Evolutionary conservation across 35 echinoderm and acorn worm genomes (phyloP), one percentile per base, ranked within the genome.

Genomic region (Acanthaster planci): DNA sequence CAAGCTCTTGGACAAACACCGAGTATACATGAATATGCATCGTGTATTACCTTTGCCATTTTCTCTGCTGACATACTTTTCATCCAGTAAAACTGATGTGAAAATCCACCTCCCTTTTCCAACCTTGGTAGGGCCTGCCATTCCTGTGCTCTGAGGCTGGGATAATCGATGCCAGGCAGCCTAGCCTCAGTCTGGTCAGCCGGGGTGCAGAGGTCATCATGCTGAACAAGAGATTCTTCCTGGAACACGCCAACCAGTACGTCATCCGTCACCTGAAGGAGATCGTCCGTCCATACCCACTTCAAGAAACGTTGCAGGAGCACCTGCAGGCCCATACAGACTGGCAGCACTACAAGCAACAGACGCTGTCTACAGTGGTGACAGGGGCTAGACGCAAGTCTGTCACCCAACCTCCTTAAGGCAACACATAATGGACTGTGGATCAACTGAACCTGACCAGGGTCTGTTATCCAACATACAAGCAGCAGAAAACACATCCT

Each of bases 151-250:
- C 15, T 18, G 38, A 44, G 18, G 44, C 64, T 4, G 38, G 44
- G 0, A 79, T 40, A 1, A 79, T 22, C 1, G 77, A 40, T 14
- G 44, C 77, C 1, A 79, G 22, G 18, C 77, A 52, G 9, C 77
- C 77, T 18, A 79, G 77, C 37, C 44, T 44, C 2, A 79, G 77
- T 50, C 51, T 88, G 85, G 83, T 93, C 10, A 93, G 91, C 53
- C 86, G 86, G 10, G 91, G 91, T 2, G 75, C 86, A 31, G 91
- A 93, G 19, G 87, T 86, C 40, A 79, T 88, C 39, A 84, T 93
- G 72, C 53, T 93, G 5, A 86, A 88, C 16, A 93, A 92, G 55
- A 19, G 55, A 35, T 93, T 93, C 81, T 93, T 88, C 64, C 51
- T 88, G 17, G 58, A 93, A 37, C 35, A 93, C 34, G 80, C 86